phyloP scores from a whole-genome alignment of 2,113 vertebrate genomes.

The Sus scrofa region T2T-Sscrofa CM000812.6:10875501-10876000 shows the following conservation, averaged over 20 bases:
- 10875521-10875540: accelerated
- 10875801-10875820: not conserved
- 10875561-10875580: not conserved
- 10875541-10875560: not conserved
- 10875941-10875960: not conserved
- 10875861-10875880: not conserved
- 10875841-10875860: not conserved
- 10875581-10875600: not conserved
- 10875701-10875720: not conserved
- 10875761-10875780: not conserved
- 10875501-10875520: not conserved
- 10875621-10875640: not conserved
- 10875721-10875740: not conserved
- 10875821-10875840: not conserved
- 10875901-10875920: not conserved
- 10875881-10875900: not conserved
- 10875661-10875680: not conserved
- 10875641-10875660: not conserved
- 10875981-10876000: not conserved
- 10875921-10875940: not conserved
- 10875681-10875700: not conserved
- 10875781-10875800: not conserved
- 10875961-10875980: not conserved
- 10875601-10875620: not conserved
- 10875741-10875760: not conserved